Evolutionary conservation across 2,888 invertebrate species (phyloP), one percentile per base, ranked within the genome.

Genomic region (Platycheirus rosarum): DNA sequence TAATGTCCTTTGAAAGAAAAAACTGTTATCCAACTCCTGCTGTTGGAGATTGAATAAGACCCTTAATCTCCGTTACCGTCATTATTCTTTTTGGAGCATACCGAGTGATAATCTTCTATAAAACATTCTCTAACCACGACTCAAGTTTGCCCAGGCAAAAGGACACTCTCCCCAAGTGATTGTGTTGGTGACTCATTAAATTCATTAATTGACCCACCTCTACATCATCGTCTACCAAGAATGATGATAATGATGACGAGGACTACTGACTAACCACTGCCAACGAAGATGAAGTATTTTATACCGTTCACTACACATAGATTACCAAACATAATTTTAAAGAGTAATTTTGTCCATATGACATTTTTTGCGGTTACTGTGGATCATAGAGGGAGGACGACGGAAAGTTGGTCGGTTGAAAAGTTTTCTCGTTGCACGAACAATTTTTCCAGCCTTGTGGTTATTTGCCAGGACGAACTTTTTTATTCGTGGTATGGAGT

Each of bases 341-440:
- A 57, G 63, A 76, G 77, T 55, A 62, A 82, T 82, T 82, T 82
- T 82, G 77, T 82, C 80, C 77, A 82, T 73, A 70, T 82, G 77
- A 77, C 77, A 71, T 55, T 77, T 55, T 77, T 40, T 68, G 77
- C 48, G 82, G 80, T 62, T 66, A 53, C 37, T 51, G 23, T 44
- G 57, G 26, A 57, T 55, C 32, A 48, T 32, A 20, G 16, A 16
- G 40, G 26, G 14, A 37, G 29, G 16, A 32, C 20, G 32, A 18
- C 32, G 16, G 9, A 32, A 37, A 65, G 69, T 51, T 48, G 51
- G 62, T 29, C 20, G 51, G 26, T 26, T 11, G 9, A 66, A 82
- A 82, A 82, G 66, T 82, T 76, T 76, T 49, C 71, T 76, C 80
- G 62, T 82, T 82, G 80, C 62, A 51, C 26, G 76, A 76, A 76